These are phyloP conservation scores for Drosophila cognata DNA, from an alignment of 2,888 invertebrate genomes.

Conservation along the genomic window DNA sequence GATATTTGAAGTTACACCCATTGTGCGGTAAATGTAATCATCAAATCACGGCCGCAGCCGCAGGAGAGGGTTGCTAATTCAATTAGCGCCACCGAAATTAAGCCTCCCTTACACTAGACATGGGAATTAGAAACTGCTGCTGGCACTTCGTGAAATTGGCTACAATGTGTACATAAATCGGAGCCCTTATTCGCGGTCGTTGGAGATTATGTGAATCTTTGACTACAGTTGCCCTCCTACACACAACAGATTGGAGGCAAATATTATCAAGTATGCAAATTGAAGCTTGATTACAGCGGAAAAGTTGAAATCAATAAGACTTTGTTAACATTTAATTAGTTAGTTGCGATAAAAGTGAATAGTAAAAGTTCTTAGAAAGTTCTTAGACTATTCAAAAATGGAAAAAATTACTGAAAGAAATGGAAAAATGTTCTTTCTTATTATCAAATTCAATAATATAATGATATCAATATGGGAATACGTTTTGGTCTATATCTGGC, in stretches of 20 bases:
- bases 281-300: neutral
- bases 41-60: slow-evolving; percentile 45
- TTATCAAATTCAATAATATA: neutral
- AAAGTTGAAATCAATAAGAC: neutral
- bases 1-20: neutral
- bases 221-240: slow-evolving; percentile 31
- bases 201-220: slow-evolving; percentile 17
- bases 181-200: slow-evolving; percentile 12
- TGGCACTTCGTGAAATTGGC: slow-evolving; percentile 64
- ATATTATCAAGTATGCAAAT: slow-evolving; percentile 38
- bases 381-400: neutral
- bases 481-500: neutral
- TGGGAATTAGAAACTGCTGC: slow-evolving; percentile 39
- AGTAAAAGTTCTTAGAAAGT: neutral
- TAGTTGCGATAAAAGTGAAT: neutral
- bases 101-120: slow-evolving; percentile 27
- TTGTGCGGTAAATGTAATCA: slow-evolving; percentile 51
- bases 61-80: slow-evolving; percentile 56
- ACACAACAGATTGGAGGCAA: slow-evolving; percentile 12
- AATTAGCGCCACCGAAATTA: slow-evolving; percentile 67
- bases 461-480: neutral
- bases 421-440: neutral
- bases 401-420: neutral
- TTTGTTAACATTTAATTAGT: neutral
- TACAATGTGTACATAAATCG: slow-evolving; percentile 74